phyloP scores from a whole-genome alignment of 2,797 vertebrate genomes.

The Brotula barbata region DNA sequence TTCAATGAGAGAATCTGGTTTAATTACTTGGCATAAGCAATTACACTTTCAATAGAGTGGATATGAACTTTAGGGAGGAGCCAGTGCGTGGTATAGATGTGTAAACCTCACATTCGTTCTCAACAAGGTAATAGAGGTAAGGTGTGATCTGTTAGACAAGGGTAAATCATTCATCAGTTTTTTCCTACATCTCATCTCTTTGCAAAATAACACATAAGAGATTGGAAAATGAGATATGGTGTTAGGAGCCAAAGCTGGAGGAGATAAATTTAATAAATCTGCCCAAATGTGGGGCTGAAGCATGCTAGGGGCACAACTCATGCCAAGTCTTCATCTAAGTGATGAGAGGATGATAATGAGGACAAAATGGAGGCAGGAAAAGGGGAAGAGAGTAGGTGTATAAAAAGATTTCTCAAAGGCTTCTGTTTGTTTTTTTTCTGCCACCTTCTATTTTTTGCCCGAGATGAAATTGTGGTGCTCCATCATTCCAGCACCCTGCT shows the following conservation, averaged over 20 bases:
- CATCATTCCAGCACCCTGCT: slow-evolving; percentile 48
- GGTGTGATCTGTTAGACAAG: slow-evolving; percentile 17
- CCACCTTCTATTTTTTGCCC: slow-evolving; percentile 30
- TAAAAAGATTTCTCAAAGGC: slow-evolving; percentile 40
- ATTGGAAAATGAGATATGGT: slow-evolving; percentile 37
- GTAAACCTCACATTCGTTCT: slow-evolving; percentile 34
- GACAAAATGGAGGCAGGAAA: slow-evolving; percentile 38
- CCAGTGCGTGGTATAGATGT: slow-evolving; percentile 8
- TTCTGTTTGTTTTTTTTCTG: slow-evolving; percentile 32
- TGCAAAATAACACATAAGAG: slow-evolving; percentile 30
- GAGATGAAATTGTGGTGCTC: slow-evolving; percentile 50
- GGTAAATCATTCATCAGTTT: slow-evolving; percentile 36
- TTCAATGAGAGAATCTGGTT: slow-evolving; percentile 34
- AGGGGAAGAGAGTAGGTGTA: slow-evolving; percentile 24
- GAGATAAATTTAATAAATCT: slow-evolving; percentile 56
- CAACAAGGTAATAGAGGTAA: slow-evolving; percentile 19
- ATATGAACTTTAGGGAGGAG: slow-evolving; percentile 27
- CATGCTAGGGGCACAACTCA: slow-evolving; percentile 39
- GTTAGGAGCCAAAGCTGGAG: slow-evolving; percentile 37
- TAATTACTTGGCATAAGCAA: slow-evolving; percentile 59
- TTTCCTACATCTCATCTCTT: slow-evolving; percentile 29
- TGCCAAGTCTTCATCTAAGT: slow-evolving; percentile 50
- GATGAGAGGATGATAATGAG: slow-evolving; percentile 65
- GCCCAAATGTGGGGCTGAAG: slow-evolving; percentile 38
- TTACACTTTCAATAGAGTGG: slow-evolving; percentile 39